Evolutionary conservation across 2,113 vertebrate genomes (phyloP).

Genomic region (Pelusios castaneus): DNA sequence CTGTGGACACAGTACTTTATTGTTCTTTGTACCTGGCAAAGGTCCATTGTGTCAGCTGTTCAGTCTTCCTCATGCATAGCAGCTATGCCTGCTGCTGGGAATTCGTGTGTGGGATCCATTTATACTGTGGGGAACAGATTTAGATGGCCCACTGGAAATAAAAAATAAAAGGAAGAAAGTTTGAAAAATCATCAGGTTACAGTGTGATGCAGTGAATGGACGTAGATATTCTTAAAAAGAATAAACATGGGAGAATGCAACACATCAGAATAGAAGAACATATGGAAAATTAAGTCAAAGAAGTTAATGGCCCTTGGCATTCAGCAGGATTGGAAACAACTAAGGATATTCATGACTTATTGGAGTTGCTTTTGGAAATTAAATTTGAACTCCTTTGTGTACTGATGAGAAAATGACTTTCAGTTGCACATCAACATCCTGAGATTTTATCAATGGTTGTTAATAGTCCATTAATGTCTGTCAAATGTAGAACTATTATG

Average conservation of each 20-base stretch:
- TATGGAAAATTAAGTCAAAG: background rate
- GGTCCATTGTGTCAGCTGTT: background rate
- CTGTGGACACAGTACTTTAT: background rate
- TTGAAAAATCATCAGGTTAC: background rate
- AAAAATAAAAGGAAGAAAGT: background rate
- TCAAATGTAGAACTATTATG: background rate
- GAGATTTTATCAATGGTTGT: background rate
- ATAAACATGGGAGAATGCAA: background rate
- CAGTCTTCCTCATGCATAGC: background rate
- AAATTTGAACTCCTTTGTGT: background rate
- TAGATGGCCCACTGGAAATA: background rate
- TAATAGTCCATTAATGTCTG: background rate
- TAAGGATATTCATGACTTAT: background rate
- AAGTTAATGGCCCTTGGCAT: background rate
- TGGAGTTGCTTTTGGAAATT: background rate
- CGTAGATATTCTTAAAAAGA: background rate
- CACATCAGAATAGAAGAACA: background rate
- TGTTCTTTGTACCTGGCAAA: background rate
- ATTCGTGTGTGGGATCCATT: background rate
- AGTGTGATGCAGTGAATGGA: fast-evolving
- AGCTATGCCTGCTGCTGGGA: background rate
- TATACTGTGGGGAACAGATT: background rate
- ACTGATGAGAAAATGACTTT: background rate
- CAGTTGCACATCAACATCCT: background rate
- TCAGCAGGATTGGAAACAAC: background rate